phyloP scores from a whole-genome alignment of 2,888 invertebrate genomes.

The Anoncus sp. region DNA sequence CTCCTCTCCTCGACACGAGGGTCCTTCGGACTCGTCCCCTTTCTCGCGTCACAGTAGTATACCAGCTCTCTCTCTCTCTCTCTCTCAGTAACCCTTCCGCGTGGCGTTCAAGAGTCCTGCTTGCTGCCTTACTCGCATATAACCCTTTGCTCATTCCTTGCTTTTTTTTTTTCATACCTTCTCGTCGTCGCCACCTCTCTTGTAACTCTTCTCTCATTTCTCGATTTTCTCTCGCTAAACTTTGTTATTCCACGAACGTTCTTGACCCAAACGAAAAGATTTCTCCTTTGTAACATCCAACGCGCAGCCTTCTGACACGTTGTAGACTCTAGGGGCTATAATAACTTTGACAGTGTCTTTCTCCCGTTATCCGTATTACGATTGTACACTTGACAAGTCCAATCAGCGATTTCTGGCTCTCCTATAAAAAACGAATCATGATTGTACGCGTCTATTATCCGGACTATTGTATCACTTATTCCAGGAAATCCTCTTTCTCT shows the following conservation, averaged over 20 bases:
- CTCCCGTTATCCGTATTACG: too few relatives aligned
- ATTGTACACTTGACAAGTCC: too few relatives aligned
- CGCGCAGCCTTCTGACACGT: conserved; percentile 5
- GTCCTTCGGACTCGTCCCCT: conserved; percentile 73
- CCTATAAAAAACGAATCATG: too few relatives aligned
- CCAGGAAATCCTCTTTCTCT: conserved; percentile 27
- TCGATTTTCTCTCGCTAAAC: conserved; percentile 66
- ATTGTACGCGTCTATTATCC: too few relatives aligned
- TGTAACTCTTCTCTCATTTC: conserved; percentile 49
- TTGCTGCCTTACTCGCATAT: conserved; percentile 30
- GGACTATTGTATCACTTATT: conserved; percentile 37
- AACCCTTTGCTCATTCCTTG: conserved; percentile 32
- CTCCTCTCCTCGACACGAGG: conserved; percentile 79
- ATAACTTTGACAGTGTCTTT: background rate
- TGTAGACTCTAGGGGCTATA: background rate
- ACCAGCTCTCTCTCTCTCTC: conserved; percentile 23
- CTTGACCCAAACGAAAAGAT: conserved; percentile 52
- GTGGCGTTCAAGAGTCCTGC: conserved; percentile 54
- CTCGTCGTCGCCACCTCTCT: conserved; percentile 61
- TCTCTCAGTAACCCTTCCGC: conserved; percentile 53
- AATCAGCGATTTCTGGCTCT: too few relatives aligned
- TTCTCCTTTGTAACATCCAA: conserved; percentile 33
- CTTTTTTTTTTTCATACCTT: conserved; percentile 22
- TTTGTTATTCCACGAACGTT: conserved; percentile 68
- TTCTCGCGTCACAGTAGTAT: conserved; percentile 39